phyloP scores from a whole-genome alignment of 2,113 vertebrate species.

The Actinemys pallida region DNA sequence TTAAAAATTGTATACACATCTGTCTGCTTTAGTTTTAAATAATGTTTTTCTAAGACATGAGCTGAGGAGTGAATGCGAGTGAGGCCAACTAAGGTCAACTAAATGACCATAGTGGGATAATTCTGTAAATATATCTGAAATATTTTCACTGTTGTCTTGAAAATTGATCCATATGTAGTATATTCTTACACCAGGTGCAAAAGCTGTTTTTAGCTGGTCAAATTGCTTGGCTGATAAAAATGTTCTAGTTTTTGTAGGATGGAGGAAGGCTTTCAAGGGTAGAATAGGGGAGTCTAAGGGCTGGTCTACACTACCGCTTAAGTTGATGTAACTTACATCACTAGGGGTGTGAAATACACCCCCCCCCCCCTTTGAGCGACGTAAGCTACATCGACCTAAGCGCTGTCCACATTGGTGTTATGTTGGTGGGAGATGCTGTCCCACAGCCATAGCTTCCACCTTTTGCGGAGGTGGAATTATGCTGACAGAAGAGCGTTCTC shows the following conservation, averaged over 20 bases:
- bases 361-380: too few relatives aligned
- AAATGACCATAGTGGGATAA: background rate
- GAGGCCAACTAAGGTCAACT: conserved; percentile 16
- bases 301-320: too few relatives aligned
- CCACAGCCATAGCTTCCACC: too few relatives aligned
- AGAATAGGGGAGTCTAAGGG: background rate
- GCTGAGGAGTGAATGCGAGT: rapidly evolving
- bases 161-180: background rate
- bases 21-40: conserved; percentile 3
- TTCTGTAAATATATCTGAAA: conserved; percentile 19
- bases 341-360: too few relatives aligned
- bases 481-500: too few relatives aligned
- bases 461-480: too few relatives aligned
- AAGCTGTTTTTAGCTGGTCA: background rate
- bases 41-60: background rate
- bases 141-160: background rate
- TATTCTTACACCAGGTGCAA: background rate
- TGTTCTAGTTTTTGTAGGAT: background rate
- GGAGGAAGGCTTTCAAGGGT: background rate
- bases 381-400: too few relatives aligned
- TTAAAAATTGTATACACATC: background rate
- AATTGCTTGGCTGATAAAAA: background rate
- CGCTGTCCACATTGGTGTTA: too few relatives aligned
- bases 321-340: too few relatives aligned
- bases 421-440: too few relatives aligned